Conservation (phyloP, 2,113 vertebrate species). For the Lepisosteus osseus region DNA sequence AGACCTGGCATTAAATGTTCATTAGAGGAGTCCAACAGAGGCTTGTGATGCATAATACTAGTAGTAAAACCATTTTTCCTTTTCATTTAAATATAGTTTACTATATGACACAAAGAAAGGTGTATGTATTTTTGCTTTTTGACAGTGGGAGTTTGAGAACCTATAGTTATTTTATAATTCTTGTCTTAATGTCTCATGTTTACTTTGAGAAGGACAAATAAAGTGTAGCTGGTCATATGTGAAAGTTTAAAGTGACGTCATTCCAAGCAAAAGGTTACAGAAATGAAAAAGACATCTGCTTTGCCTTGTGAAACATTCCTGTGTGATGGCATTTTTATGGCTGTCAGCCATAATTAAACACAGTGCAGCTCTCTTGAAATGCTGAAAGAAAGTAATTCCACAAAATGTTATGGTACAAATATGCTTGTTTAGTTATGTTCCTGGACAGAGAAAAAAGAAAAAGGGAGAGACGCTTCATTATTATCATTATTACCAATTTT, state of each 20-base stretch:
- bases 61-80: too few relatives aligned
- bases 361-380: background rate
- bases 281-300: conserved; percentile 57
- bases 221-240: conserved; percentile 52
- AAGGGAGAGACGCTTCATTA: background rate
- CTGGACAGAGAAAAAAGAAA: background rate
- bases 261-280: conserved; percentile 38
- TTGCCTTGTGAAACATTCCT: conserved; percentile 56
- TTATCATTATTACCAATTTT: background rate
- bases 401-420: background rate
- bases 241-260: conserved; percentile 48
- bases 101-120: too few relatives aligned
- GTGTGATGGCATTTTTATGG: conserved; percentile 61
- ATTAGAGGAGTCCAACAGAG: too few relatives aligned
- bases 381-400: background rate
- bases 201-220: conserved; percentile 41
- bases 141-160: too few relatives aligned
- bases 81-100: too few relatives aligned
- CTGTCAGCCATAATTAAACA: conserved; percentile 59
- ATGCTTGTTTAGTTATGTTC: background rate
- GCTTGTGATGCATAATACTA: too few relatives aligned
- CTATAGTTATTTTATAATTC: too few relatives aligned
- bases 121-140: too few relatives aligned
- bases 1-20: too few relatives aligned
- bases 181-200: too few relatives aligned